A percentile compares a stretch with the other conserved stretches of the same genome.
These are phyloP conservation scores for Arnoldichthys spilopterus DNA, from an alignment of 2,797 vertebrate species.

Conservation along the genomic window DNA sequence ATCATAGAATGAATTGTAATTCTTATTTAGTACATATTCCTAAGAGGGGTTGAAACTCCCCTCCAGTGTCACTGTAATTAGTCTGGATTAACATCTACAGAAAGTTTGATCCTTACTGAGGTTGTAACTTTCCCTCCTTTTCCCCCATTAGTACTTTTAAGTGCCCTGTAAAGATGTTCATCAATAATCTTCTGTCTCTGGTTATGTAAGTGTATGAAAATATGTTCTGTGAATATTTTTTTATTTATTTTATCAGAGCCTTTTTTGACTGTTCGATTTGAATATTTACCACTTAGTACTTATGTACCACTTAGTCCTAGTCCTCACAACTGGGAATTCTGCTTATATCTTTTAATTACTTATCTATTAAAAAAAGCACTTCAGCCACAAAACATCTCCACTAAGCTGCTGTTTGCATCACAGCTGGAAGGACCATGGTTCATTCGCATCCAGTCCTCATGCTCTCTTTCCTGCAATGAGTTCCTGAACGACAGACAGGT, in stretches of 20 bases:
- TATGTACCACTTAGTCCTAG: no score
- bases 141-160: not conserved
- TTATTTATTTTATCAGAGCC: no score
- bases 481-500: constrained; percentile 78
- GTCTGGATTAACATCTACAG: not conserved
- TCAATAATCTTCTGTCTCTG: no score
- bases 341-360: not conserved
- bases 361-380: not conserved
- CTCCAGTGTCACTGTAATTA: not conserved
- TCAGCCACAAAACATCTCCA: not conserved
- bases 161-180: not conserved
- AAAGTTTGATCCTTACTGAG: not conserved
- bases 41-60: not conserved
- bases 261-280: no score
- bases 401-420: constrained; percentile 54
- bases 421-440: constrained; percentile 67
- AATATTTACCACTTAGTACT: no score
- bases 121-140: not conserved
- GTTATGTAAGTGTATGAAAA: no score
- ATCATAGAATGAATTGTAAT: not conserved
- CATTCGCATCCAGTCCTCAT: constrained; percentile 71
- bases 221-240: no score
- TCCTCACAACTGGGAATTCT: not conserved
- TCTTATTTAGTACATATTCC: not conserved
- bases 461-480: constrained; percentile 76